These are phyloP conservation scores for Microctenopoma lineatum DNA, from an alignment of 2,797 vertebrate genomes.

Conservation along the genomic window DNA sequence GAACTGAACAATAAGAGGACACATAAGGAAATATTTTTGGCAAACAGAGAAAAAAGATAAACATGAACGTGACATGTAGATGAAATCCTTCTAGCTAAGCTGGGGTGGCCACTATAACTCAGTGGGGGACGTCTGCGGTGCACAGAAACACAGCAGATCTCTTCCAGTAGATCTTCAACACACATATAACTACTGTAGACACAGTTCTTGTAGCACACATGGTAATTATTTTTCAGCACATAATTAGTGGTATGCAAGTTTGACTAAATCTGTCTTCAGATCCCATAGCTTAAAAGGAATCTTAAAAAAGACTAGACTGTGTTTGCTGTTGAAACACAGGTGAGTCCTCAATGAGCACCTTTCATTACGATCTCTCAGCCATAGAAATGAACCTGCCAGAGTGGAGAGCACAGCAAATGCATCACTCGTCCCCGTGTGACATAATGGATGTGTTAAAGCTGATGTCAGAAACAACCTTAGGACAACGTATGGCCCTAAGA, in stretches of 20 bases:
- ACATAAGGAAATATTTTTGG: conserved; percentile 64
- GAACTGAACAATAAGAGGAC: conserved; percentile 56
- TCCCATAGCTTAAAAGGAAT: conserved; percentile 39
- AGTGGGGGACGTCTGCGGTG: conserved; percentile 29
- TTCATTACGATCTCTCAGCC: conserved; percentile 37
- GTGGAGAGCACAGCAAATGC: conserved; percentile 35
- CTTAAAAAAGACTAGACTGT: conserved; percentile 19
- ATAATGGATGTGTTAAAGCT: conserved; percentile 27
- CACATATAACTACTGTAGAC: conserved; percentile 21
- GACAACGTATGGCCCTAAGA: conserved; percentile 38
- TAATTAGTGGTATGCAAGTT: conserved; percentile 63
- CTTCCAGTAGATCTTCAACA: conserved; percentile 61
- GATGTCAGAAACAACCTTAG: conserved; percentile 38
- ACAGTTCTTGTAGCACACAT: conserved; percentile 47
- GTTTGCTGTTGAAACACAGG: conserved; percentile 54
- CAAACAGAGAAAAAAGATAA: conserved; percentile 45
- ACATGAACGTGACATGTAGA: conserved; percentile 15
- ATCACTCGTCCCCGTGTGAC: conserved; percentile 32
- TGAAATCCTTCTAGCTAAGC: conserved; percentile 54
- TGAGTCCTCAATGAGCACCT: conserved; percentile 39
- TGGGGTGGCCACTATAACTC: conserved; percentile 10
- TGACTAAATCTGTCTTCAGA: conserved; percentile 33
- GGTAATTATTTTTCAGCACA: conserved; percentile 42
- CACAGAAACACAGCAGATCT: conserved; percentile 42
- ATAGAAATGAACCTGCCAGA: conserved; percentile 39